Base-by-base conservation (phyloP, 2,113 vertebrate genomes). In the Cebidichthys violaceus region DNA sequence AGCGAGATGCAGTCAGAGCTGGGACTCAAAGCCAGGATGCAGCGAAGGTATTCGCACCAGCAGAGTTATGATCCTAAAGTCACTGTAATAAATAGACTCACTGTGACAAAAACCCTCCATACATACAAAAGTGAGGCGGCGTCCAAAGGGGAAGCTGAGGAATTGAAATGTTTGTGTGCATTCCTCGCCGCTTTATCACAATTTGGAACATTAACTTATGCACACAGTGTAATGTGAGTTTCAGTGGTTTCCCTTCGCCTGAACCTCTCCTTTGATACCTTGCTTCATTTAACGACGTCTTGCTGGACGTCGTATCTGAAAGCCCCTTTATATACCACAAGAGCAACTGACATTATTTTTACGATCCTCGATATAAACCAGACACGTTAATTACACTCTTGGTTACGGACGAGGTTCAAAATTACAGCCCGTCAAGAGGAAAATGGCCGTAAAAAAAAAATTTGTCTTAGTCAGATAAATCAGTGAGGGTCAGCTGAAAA, bases 391-490 rank as follows among this genome's bases (percentile, higher is more conserved):
- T 91, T 91, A 86, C 60, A 75, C 71, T 70, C 50, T 37, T 60
- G 61, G 82, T 82, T 68, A 81, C 77, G 68, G 77, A 29, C 59
- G 1, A 65, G 33, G 59, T 86, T 83, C 55, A 74, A 59, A 83
- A 75, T 85, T 77, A 83, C 71, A 77, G n/a, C 66, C 29, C 20
- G 0, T 88, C 79, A 59, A 69, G 81, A 83, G 71, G 76, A 71
- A 79, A 84, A 82, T 61, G 80, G 88, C 77, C 33, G 60, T 89
- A 87, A 84, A n/a, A n/a, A n/a, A n/a, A n/a, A n/a, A 90, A 64
- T 82, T 82, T 75, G 88, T 86, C 86, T 90, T 87, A 82, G 88
- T 55, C 65, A 69, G 62, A 88, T 76, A 52, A 82, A 70, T 89
- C 70, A 69, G 39, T 70, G 57, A 62, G 86, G 81, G 83, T 88